Evolutionary conservation across 1,140 invertebrate species (phyloP).

Genomic region (Drosophila nigrodunni): DNA sequence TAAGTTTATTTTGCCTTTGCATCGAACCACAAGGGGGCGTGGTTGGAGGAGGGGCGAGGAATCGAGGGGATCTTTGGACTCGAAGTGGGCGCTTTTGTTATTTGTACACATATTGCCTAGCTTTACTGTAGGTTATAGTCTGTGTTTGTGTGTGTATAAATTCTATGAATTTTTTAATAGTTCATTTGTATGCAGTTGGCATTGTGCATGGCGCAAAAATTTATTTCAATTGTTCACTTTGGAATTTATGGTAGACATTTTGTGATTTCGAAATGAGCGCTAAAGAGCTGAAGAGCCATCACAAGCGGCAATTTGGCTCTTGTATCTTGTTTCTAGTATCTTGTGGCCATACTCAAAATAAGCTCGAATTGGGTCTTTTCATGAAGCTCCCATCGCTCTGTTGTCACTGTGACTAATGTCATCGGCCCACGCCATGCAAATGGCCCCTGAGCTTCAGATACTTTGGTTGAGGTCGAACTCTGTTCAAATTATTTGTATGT

Average conservation of each 20-base stretch:
- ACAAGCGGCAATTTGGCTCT: conserved; percentile 35
- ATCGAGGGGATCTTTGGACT: background rate
- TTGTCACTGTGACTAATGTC: conserved; percentile 68
- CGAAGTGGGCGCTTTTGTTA: conserved; percentile 70
- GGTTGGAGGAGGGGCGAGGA: background rate
- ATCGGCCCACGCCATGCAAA: conserved; percentile 63
- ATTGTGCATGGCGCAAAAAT: conserved; percentile 80
- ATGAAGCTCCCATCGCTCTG: conserved; percentile 46
- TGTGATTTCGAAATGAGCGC: conserved; percentile 79
- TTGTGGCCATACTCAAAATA: conserved; percentile 22
- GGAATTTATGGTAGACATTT: conserved; percentile 82
- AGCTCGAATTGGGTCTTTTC: conserved; percentile 45
- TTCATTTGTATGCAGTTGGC: conserved; percentile 81
- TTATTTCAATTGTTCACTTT: conserved; percentile 84
- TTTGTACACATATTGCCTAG: conserved; percentile 6
- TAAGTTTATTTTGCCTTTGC: conserved; percentile 77
- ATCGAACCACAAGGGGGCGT: conserved; percentile 32
- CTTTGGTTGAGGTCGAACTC: conserved; percentile 38
- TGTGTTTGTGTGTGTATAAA: conserved; percentile 59
- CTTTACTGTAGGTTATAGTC: background rate
- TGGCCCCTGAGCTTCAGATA: conserved; percentile 36
- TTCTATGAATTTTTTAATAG: conserved; percentile 83
- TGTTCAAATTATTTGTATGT: background rate
- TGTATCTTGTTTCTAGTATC: background rate
- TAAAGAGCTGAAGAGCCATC: conserved; percentile 45